Evolutionary conservation across 1,140 invertebrate genomes (phyloP), one percentile per base, ranked within the genome.

Genomic region (Drosophila novamexicana): DNA sequence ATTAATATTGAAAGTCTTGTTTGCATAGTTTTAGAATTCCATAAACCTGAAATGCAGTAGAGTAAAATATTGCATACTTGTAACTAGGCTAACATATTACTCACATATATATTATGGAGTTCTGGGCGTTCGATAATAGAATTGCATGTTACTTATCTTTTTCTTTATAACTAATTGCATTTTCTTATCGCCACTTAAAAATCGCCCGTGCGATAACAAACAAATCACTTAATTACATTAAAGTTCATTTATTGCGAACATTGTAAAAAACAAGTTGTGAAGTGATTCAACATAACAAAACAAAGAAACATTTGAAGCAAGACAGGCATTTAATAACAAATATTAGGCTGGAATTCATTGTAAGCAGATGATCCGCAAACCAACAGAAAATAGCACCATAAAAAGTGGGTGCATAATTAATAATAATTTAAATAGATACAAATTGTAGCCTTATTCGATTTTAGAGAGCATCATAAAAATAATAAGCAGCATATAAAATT

Each of bases 111-210:
- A 18, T 4, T n/a, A n/a, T 42, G 5, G 40, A 42, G 14, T 42
- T 53, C 1, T 6, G 29, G 10, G 7, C 29, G 7, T 32, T n/a
- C 22, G 32, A 49, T 29, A 32, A 32, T 3, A 49, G 6, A 49
- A 49, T 49, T 49, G 49, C 37, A 39, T 22, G 44, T 53, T 61
- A 12, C 12, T 53, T 62, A 62, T 62, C 66, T 22, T 44, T 45
- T 22, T 18, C 10, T 22, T 18, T 40, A 6, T 3, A 8, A 45
- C 52, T 62, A n/a, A 9, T 22, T 45, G 58, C 37, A 57, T 37
- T 57, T 36, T 54, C 58, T 69, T 69, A 53, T 53, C 50, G 1
- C 7, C 10, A n/a, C 10, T 62, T 53, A 22, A 12, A 49, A 54
- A 44, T 49, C 7, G 16, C 10, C 16, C 18, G 18, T 29, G 2